Evolutionary conservation across 2,113 vertebrate species (phyloP).

Genomic region (Rhagologus leucostigma): DNA sequence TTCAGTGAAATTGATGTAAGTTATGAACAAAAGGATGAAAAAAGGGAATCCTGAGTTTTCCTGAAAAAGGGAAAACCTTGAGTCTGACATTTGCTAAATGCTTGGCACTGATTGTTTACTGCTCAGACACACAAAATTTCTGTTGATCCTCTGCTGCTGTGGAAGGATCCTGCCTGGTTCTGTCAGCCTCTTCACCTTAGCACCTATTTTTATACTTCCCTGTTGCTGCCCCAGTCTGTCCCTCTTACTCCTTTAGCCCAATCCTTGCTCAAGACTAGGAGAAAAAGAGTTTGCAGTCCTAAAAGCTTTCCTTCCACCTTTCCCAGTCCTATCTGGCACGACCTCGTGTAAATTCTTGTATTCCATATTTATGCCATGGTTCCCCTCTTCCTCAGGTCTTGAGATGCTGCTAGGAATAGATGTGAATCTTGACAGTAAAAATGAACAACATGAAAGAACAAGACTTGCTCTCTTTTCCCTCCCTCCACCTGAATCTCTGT

Average conservation of each 20-base stretch:
- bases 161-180: neutral
- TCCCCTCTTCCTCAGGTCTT: neutral
- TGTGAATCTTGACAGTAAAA: neutral
- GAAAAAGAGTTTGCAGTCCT: neutral
- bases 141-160: neutral
- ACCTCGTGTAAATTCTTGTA: neutral
- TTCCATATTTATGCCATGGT: neutral
- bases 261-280: neutral
- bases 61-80: too few relatives aligned
- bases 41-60: neutral
- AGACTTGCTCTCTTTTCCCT: neutral
- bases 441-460: neutral
- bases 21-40: neutral
- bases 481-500: neutral
- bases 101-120: neutral
- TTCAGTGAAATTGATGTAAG: neutral
- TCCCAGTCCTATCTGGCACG: neutral
- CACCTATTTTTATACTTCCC: neutral
- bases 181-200: neutral
- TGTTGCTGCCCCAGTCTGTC: neutral
- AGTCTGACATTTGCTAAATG: neutral
- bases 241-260: neutral
- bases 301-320: neutral
- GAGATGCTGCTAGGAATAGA: neutral
- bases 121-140: neutral